These are phyloP conservation scores for Festucalex cinctus DNA, from an alignment of 2,113 vertebrate genomes.

Conservation along the genomic window DNA sequence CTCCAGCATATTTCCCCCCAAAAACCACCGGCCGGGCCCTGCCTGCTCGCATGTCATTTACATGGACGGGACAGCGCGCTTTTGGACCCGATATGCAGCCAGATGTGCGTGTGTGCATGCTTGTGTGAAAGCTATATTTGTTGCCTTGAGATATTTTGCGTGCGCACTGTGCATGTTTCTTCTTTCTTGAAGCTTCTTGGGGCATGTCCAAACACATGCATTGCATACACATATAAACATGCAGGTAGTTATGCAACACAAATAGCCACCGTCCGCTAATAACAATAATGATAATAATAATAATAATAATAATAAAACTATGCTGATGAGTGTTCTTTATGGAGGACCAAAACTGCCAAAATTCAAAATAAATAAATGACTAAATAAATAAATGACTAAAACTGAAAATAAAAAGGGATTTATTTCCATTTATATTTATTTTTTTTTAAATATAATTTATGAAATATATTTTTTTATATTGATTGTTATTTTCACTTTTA, in stretches of 20 bases:
- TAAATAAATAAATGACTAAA: no score
- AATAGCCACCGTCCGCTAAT: not conserved
- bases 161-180: slow-evolving; percentile 20
- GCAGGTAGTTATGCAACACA: slow-evolving; percentile 15
- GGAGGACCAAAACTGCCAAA: no score
- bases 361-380: no score
- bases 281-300: no score
- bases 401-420: no score
- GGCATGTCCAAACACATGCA: slow-evolving; percentile 59
- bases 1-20: slow-evolving; percentile 46
- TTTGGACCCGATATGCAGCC: slow-evolving; percentile 67
- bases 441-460: no score
- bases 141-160: slow-evolving; percentile 34
- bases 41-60: slow-evolving; percentile 68
- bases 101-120: slow-evolving; percentile 62
- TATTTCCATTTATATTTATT: no score
- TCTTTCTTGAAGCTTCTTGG: slow-evolving; percentile 35
- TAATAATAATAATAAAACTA: no score
- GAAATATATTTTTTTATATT: no score
- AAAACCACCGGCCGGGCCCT: slow-evolving; percentile 55
- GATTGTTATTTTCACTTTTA: no score
- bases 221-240: slow-evolving; percentile 34
- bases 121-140: slow-evolving; percentile 45
- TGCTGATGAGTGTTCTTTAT: no score
- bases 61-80: slow-evolving; percentile 67